Base-by-base conservation (phyloP, 2,888 invertebrate genomes). In the Nemotelus pantherinus region DNA sequence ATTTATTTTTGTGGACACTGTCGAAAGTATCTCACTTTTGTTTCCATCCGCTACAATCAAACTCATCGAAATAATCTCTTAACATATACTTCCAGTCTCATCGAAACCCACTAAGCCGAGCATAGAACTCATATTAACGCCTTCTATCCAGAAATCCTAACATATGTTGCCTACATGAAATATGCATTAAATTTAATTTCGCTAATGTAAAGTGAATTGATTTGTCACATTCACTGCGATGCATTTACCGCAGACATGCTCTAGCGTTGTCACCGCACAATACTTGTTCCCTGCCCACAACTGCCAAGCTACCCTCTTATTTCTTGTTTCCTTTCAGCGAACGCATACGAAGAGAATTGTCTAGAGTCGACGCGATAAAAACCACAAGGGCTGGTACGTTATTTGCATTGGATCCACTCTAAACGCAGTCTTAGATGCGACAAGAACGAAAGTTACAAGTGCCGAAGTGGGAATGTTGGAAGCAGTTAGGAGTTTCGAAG, bases 131-230 rank as follows among this genome's bases (percentile, higher is more conserved):
- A 25, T 25, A 25, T 25, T 25, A 25, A 25, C 25, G 25, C 25
- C 25, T 25, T 25, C 25, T 25, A 25, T 63, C n/a, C 48, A 39
- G 74, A 75, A 74, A 78, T 74, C 47, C 68, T 39, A 68, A 78
- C 78, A 78, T 68, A 68, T 78, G 78, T 68, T 68, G 64, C 44
- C 43, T 67, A 75, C 75, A 78, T 78, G 67, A 78, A 78, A 78
- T 75, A 75, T 78, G 78, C 78, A 78, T 78, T 68, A 78, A 78
- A 78, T 75, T 78, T 75, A 78, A 78, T 78, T 71, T 78, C 60
- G 58, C 78, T 78, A 78, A 78, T 78, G 78, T 75, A 78, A 78
- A 78, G 78, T 78, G 78, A 78, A 78, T 78, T 78, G 78, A 78
- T 78, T 78, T 78, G 78, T 78, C 78, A 78, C 78, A 78, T 78